Evolutionary conservation across 1,140 invertebrate genomes (phyloP).

Genomic region (Diorhabda elongata): DNA sequence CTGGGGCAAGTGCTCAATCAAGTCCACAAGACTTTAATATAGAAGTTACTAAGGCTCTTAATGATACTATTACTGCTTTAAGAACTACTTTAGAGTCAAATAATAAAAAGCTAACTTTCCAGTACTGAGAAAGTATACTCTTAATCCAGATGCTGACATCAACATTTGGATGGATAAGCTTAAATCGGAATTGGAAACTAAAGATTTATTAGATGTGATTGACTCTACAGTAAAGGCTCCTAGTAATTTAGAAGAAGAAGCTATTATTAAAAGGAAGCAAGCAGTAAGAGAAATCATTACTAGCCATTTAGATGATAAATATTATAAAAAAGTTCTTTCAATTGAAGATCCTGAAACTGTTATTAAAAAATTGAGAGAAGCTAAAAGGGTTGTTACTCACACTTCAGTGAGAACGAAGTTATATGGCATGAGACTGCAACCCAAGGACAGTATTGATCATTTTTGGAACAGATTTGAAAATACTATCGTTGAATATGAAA

Average conservation of each 20-base stretch:
- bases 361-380: neutral
- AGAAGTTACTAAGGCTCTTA: neutral
- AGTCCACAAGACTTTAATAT: neutral
- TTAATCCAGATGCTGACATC: neutral
- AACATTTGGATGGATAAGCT: slow-evolving; percentile 1
- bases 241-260: neutral
- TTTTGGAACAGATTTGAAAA: slow-evolving; percentile 3
- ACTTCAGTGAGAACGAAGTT: slow-evolving; percentile 1
- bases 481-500: slow-evolving; percentile 5
- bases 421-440: neutral
- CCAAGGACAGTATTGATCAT: neutral
- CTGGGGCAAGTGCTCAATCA: slow-evolving; percentile 2
- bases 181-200: neutral
- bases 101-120: neutral
- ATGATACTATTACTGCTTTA: neutral
- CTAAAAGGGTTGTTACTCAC: neutral
- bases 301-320: too few relatives aligned
- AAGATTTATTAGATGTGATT: slow-evolving; percentile 3
- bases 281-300: neutral
- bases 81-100: neutral
- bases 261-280: neutral
- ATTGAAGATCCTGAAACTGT: too few relatives aligned
- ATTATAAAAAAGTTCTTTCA: too few relatives aligned
- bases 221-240: neutral
- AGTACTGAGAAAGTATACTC: neutral